Conservation (phyloP, 2,888 invertebrate species). For the Tetranychus truncatus region DNA sequence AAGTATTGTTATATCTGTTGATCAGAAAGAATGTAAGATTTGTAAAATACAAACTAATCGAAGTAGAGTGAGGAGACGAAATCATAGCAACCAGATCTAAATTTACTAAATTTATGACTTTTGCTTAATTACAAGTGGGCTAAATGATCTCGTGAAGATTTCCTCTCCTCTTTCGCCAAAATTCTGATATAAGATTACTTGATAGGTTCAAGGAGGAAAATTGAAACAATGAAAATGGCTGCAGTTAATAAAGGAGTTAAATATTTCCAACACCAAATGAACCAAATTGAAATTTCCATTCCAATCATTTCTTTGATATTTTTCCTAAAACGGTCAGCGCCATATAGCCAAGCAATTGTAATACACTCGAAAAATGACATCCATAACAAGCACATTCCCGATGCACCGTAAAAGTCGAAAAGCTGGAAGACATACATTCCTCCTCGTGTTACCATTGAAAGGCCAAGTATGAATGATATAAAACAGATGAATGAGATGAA, state of each 20-base stretch:
- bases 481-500: conserved; percentile 40
- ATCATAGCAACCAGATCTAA: background rate
- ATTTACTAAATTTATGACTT: too few relatives aligned
- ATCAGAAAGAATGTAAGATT: background rate
- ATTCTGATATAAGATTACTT: conserved; percentile 26
- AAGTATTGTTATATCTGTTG: conserved; percentile 33
- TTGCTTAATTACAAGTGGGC: too few relatives aligned
- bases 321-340: conserved; percentile 53
- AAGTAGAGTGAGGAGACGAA: background rate
- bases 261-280: conserved; percentile 41
- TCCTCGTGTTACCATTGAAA: conserved; percentile 42
- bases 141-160: background rate
- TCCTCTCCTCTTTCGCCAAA: background rate
- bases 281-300: conserved; percentile 38
- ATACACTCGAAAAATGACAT: conserved; percentile 52
- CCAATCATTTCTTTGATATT: conserved; percentile 66
- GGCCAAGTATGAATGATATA: conserved; percentile 41
- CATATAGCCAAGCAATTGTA: conserved; percentile 62
- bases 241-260: conserved; percentile 42
- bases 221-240: conserved; percentile 33
- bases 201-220: conserved; percentile 32
- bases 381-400: conserved; percentile 43
- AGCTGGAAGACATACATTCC: conserved; percentile 48
- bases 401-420: conserved; percentile 45
- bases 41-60: background rate